Conservation (phyloP, 1,140 invertebrate genomes). For the Listronotus oregonensis region DNA sequence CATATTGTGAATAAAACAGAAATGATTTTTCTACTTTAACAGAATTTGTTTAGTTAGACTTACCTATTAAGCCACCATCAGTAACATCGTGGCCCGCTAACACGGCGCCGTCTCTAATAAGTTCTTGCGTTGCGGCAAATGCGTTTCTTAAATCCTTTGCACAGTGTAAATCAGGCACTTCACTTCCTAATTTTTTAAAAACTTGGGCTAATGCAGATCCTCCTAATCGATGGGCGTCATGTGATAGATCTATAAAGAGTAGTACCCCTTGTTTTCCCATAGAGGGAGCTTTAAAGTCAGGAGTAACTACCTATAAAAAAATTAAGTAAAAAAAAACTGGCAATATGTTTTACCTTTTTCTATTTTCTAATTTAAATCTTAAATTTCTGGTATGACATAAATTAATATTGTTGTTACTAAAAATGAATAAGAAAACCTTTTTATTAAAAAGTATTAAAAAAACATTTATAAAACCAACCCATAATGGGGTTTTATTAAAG, state of each 20-base stretch:
- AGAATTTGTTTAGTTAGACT: too few species aligned
- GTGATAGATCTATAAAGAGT: conserved; percentile 73
- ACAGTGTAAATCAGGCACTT: conserved; percentile 79
- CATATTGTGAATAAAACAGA: too few species aligned
- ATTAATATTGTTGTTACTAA: too few species aligned
- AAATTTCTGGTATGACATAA: too few species aligned
- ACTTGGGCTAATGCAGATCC: conserved; percentile 92
- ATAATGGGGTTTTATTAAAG: too few species aligned
- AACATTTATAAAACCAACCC: too few species aligned
- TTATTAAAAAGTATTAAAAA: too few species aligned
- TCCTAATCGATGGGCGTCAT: conserved; percentile 74
- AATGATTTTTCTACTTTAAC: too few species aligned
- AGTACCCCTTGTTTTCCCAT: conserved; percentile 60
- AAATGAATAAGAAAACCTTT: too few species aligned
- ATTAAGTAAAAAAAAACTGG: too few species aligned
- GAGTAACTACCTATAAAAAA: conserved; percentile 67
- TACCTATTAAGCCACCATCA: conserved; percentile 85
- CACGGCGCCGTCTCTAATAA: conserved; percentile 76
- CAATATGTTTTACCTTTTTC: too few species aligned
- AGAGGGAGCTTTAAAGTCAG: conserved; percentile 80
- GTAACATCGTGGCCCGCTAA: conserved; percentile 95
- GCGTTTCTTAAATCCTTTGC: conserved; percentile 69
- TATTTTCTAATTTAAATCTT: too few species aligned
- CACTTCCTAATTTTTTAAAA: conserved; percentile 82
- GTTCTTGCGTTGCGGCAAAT: conserved; percentile 82